A percentile compares a stretch with the other conserved stretches of the same genome.
Evolutionary conservation across 1,140 invertebrate species (phyloP).

Genomic region (Penaeus japonicus): DNA sequence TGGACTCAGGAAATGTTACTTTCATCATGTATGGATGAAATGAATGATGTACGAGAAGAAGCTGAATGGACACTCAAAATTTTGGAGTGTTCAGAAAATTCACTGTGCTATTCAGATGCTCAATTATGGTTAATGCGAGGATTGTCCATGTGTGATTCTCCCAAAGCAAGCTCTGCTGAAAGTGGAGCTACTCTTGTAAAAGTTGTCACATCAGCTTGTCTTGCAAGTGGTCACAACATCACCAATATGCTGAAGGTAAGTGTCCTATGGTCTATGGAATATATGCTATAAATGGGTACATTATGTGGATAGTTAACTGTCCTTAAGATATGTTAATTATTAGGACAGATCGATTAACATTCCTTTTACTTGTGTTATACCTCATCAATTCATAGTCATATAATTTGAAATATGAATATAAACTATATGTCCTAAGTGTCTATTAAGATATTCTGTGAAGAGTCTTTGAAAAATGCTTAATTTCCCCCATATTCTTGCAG

Average conservation of each 20-base stretch:
- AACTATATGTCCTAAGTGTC: too few species aligned
- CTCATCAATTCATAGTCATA: not conserved
- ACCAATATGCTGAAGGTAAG: constrained; percentile 13
- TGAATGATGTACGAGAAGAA: constrained; percentile 66
- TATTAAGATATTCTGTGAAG: not conserved
- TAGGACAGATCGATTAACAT: not conserved
- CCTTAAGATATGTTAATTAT: not conserved
- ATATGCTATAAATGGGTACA: too few species aligned
- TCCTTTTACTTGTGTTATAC: not conserved
- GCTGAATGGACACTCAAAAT: constrained; percentile 65
- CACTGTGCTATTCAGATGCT: constrained; percentile 18
- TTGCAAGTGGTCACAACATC: not conserved
- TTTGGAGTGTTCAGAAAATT: constrained; percentile 59
- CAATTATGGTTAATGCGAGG: constrained; percentile 62
- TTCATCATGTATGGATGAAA: constrained; percentile 64
- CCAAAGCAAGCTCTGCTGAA: constrained; percentile 68
- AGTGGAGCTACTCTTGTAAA: constrained; percentile 67
- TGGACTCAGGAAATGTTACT: constrained; percentile 61
- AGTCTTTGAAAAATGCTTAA: not conserved
- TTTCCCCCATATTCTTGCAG: not conserved
- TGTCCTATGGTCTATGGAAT: not conserved
- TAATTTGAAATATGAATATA: not conserved
- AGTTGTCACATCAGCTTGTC: not conserved
- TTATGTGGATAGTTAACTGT: too few species aligned
- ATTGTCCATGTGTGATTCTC: constrained; percentile 65